phyloP scores from a whole-genome alignment of 2,113 vertebrate species.

The Cygnus buccinator region DNA sequence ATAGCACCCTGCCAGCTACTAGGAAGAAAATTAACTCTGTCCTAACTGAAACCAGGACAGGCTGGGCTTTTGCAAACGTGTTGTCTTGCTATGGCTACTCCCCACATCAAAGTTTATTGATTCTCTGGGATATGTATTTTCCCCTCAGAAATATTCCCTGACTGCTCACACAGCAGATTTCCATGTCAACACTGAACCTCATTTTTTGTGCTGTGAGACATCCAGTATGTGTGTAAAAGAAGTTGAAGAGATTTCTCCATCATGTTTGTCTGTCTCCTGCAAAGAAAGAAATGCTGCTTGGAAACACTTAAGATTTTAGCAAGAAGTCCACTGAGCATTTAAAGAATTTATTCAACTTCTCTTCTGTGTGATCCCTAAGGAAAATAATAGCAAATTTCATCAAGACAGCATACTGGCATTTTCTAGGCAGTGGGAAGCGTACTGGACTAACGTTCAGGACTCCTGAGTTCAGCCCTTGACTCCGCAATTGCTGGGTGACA shows the following conservation, averaged over 20 bases:
- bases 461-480: neutral
- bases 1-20: too few species aligned
- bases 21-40: too few species aligned
- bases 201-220: neutral
- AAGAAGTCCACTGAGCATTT: neutral
- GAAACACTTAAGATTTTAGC: neutral
- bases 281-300: neutral
- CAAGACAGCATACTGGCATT: neutral
- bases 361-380: neutral
- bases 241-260: neutral
- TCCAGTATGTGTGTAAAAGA: neutral
- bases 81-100: neutral
- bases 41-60: neutral
- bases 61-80: neutral
- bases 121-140: neutral
- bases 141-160: neutral
- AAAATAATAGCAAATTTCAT: neutral
- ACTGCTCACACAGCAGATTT: neutral
- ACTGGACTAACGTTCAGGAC: neutral
- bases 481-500: neutral
- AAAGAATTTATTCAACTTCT: neutral
- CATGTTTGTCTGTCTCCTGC: neutral
- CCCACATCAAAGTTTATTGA: neutral
- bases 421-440: neutral
- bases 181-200: neutral